Conservation (phyloP, 2,113 vertebrate genomes). For the Piaya cayana region DNA sequence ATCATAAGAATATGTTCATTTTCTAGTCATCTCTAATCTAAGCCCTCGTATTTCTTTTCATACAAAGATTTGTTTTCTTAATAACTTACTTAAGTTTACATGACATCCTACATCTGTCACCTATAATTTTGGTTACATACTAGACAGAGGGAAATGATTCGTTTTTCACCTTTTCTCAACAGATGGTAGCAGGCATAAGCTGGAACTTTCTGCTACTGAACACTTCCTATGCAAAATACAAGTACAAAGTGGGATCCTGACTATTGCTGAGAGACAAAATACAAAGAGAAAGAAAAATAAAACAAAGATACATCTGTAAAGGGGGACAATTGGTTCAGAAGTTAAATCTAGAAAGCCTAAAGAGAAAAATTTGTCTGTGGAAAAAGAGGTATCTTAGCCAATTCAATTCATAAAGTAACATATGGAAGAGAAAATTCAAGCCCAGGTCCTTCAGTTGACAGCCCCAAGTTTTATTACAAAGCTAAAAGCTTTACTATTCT, state of each 20-base stretch:
- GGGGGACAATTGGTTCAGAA: neutral
- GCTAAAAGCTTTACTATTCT: neutral
- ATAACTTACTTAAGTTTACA: neutral
- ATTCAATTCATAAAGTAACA: neutral
- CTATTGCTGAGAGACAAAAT: neutral
- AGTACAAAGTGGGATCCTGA: neutral
- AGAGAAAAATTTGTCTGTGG: neutral
- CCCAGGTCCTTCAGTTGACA: neutral
- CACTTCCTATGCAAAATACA: neutral
- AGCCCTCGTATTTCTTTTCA: neutral
- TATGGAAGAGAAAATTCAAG: neutral
- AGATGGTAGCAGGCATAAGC: neutral
- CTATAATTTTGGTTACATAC: neutral
- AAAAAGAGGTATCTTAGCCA: neutral
- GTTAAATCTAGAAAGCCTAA: neutral
- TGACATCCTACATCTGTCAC: neutral
- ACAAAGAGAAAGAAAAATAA: neutral
- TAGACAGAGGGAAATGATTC: neutral
- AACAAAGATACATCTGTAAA: neutral
- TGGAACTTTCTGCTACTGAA: neutral
- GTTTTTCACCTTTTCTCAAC: neutral
- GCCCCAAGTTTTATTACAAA: neutral
- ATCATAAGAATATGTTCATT: neutral
- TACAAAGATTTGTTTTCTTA: neutral
- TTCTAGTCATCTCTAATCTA: neutral